Percentiles rank a stretch among this genome's conserved stretches.
These are phyloP conservation scores for Cirrhinus molitorella DNA, from an alignment of 2,797 vertebrate genomes.

Conservation along the genomic window DNA sequence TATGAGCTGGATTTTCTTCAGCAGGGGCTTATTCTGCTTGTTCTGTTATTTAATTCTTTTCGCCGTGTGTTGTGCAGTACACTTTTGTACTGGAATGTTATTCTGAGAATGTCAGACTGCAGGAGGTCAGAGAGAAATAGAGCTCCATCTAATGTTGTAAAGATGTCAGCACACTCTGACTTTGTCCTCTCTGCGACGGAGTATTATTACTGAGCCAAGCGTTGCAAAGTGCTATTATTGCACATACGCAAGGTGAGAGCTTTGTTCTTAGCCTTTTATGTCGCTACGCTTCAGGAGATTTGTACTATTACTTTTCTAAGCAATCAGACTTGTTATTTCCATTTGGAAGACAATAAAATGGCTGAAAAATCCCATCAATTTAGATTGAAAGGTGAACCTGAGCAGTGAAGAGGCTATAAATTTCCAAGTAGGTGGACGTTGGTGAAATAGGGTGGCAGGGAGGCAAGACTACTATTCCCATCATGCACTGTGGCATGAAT, in stretches of 20 bases:
- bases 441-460: background rate
- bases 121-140: constrained; percentile 64
- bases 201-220: background rate
- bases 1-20: constrained; percentile 32
- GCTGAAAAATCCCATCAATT: background rate
- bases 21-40: constrained; percentile 21
- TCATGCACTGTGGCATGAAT: background rate
- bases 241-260: background rate
- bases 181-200: background rate
- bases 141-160: constrained; percentile 75
- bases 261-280: background rate
- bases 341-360: background rate
- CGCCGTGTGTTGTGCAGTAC: background rate
- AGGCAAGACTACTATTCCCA: background rate
- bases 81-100: constrained; percentile 11
- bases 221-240: background rate
- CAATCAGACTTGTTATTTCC: background rate
- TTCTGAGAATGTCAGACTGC: constrained; percentile 22
- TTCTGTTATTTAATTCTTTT: background rate
- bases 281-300: background rate
- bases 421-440: background rate
- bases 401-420: background rate
- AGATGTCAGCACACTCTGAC: constrained; percentile 48
- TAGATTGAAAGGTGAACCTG: background rate
- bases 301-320: constrained; percentile 2